phyloP scores from a whole-genome alignment of 1,140 invertebrate genomes.

The Caenorhabditis latens region DNA sequence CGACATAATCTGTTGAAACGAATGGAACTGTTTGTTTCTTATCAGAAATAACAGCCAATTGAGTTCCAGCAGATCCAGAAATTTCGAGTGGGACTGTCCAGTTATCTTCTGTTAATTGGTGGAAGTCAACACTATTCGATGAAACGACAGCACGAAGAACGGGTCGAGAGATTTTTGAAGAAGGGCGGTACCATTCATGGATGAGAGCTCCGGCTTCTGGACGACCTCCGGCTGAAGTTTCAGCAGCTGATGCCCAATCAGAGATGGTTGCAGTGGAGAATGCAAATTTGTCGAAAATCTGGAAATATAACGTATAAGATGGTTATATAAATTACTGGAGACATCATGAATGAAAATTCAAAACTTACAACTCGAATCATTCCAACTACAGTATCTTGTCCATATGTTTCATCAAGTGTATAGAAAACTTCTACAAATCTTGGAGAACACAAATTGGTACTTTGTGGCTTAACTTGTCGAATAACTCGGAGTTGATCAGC shows the following conservation, averaged over 20 bases:
- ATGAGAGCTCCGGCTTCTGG: slow-evolving; percentile 49
- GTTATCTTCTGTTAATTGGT: slow-evolving; percentile 50
- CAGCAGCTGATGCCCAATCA: slow-evolving; percentile 50
- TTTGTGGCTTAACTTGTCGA: background rate
- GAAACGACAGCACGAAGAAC: slow-evolving; percentile 44
- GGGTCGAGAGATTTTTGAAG: slow-evolving; percentile 9
- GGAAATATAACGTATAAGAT: background rate
- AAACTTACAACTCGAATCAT: slow-evolving; percentile 49
- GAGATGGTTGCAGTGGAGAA: slow-evolving; percentile 49
- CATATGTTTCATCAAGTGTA: slow-evolving; percentile 59
- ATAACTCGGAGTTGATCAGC: background rate
- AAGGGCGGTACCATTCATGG: slow-evolving; percentile 49
- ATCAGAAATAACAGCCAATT: slow-evolving; percentile 31
- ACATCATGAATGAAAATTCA: background rate
- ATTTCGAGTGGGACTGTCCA: slow-evolving; percentile 54
- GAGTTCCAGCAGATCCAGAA: slow-evolving; percentile 41
- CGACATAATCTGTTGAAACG: slow-evolving; percentile 58
- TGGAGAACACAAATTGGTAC: slow-evolving; percentile 25
- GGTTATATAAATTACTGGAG: background rate
- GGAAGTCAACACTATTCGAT: slow-evolving; percentile 44
- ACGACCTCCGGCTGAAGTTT: slow-evolving; percentile 7
- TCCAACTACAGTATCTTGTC: slow-evolving; percentile 43
- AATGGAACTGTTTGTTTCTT: slow-evolving; percentile 55
- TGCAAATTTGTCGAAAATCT: slow-evolving; percentile 53
- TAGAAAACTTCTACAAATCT: slow-evolving; percentile 58